A percentile compares a stretch with the other conserved stretches of the same genome.
Evolutionary conservation across 53 echinoderm and acorn worm genomes (phyloP).

Genomic region (Echinometra lucunter): DNA sequence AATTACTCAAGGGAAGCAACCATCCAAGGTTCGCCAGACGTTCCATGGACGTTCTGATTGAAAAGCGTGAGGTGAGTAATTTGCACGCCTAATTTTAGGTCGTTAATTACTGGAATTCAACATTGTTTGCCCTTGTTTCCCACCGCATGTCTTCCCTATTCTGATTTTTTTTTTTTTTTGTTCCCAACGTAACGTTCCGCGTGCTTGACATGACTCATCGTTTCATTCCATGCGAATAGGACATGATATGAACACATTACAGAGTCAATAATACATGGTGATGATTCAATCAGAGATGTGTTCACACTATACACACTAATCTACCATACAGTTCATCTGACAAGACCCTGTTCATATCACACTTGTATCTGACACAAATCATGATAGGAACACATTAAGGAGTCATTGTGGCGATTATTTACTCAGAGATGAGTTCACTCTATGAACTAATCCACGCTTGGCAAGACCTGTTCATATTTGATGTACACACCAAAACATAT

Average conservation of each 20-base stretch:
- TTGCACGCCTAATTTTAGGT: conserved; percentile 41
- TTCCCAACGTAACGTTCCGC: neutral
- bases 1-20: neutral
- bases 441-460: too few species aligned
- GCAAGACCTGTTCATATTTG: too few species aligned
- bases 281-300: neutral
- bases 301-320: neutral
- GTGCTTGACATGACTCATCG: neutral
- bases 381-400: neutral
- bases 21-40: neutral
- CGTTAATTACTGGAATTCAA: conserved; percentile 7
- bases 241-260: neutral
- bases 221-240: neutral
- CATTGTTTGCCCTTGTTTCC: neutral
- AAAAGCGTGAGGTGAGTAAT: conserved; percentile 30
- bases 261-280: conserved; percentile 13
- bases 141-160: neutral
- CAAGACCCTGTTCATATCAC: neutral
- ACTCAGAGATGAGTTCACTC: too few species aligned
- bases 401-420: neutral
- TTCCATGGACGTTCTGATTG: neutral
- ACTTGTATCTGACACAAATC: neutral
- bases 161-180: neutral
- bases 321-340: neutral
- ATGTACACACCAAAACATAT: too few species aligned